Percentiles rank a stretch among this genome's conserved stretches.
Conservation (phyloP, 1,140 invertebrate species). For the Cydia pomonella region DNA sequence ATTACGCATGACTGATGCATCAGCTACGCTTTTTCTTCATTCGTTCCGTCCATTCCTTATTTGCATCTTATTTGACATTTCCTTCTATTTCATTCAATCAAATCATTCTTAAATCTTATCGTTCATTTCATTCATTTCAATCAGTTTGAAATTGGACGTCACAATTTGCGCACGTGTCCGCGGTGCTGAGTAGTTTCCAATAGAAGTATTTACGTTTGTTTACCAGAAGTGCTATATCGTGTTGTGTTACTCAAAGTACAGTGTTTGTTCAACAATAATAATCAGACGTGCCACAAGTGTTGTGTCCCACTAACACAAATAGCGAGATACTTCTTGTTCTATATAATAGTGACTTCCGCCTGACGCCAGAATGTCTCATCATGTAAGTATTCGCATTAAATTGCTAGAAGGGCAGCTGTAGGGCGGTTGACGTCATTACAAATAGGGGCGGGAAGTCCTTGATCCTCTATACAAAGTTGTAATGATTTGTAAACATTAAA, state of each 20-base stretch:
- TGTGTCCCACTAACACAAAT: constrained; percentile 16
- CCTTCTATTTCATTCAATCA: constrained; percentile 1
- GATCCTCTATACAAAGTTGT: neutral
- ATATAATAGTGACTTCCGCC: constrained; percentile 25
- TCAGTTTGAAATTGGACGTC: constrained; percentile 9
- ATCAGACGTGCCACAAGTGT: neutral
- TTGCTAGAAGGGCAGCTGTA: constrained; percentile 37
- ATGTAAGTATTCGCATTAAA: constrained; percentile 44
- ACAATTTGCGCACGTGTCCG: neutral
- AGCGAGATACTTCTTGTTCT: constrained; percentile 20
- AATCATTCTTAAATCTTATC: no score
- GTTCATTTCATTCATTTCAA: constrained; percentile 13
- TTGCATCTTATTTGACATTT: neutral
- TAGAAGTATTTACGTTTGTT: neutral
- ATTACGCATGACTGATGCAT: neutral
- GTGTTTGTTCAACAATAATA: neutral
- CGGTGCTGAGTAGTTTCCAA: neutral
- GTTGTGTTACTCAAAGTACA: neutral
- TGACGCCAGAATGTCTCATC: constrained; percentile 41
- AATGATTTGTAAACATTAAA: neutral
- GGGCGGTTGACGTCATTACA: constrained; percentile 52
- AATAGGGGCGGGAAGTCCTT: constrained; percentile 8
- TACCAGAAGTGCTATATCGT: neutral
- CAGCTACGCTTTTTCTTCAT: neutral
- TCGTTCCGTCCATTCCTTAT: neutral